A percentile compares a stretch with the other conserved stretches of the same genome.
Conservation (phyloP, 2,113 vertebrate species). For the Phoxinus phoxinus region DNA sequence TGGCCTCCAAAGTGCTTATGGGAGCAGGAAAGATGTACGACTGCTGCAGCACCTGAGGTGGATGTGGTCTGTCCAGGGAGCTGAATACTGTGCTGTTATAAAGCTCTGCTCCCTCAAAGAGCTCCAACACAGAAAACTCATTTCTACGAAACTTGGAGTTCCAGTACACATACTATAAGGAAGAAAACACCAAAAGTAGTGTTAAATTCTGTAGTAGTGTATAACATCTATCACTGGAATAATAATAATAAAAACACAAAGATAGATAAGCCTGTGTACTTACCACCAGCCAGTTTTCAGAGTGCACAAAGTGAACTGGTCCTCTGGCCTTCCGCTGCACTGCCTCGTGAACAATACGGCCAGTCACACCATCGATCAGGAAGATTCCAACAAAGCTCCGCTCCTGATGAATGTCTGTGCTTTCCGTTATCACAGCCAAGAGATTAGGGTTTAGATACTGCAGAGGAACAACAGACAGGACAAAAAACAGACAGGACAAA, state of each 20-base stretch:
- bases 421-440: constrained; percentile 92
- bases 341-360: constrained; percentile 92
- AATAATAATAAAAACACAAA: too few relatives aligned
- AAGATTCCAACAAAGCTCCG: constrained; percentile 91
- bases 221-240: neutral
- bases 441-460: constrained; percentile 97
- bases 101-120: constrained; percentile 94
- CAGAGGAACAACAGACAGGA: neutral
- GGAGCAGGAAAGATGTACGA: constrained; percentile 96
- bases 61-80: constrained; percentile 90
- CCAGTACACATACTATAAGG: constrained; percentile 92
- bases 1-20: constrained; percentile 94
- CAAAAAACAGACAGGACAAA: too few relatives aligned
- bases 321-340: constrained; percentile 92
- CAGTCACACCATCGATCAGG: constrained; percentile 91
- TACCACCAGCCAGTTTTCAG: constrained; percentile 99
- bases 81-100: constrained; percentile 98
- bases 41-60: constrained; percentile 94
- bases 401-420: constrained; percentile 88
- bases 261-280: constrained; percentile 59
- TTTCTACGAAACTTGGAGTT: constrained; percentile 94
- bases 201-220: neutral
- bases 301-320: constrained; percentile 93
- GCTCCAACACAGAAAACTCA: constrained; percentile 91
- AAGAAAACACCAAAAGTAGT: constrained; percentile 1